These are phyloP conservation scores for Acestrorhynchus altus DNA, from an alignment of 2,797 vertebrate species.

Conservation along the genomic window DNA sequence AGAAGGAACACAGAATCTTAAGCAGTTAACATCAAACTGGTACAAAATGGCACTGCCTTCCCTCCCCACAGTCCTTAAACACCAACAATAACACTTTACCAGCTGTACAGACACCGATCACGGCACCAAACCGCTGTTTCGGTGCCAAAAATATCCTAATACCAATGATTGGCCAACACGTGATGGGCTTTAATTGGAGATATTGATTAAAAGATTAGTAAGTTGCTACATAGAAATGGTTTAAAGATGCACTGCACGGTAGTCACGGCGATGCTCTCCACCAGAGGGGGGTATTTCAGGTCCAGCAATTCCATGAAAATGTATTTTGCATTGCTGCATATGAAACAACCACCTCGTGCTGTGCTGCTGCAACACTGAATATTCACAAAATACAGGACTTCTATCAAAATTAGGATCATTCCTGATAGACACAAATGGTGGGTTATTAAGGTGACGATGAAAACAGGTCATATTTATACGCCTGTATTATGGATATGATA, in stretches of 20 bases:
- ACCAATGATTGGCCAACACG: background rate
- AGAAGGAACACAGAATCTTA: slow-evolving; percentile 44
- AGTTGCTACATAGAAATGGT: background rate
- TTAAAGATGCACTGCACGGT: background rate
- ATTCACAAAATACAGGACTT: no score
- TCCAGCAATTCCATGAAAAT: no score
- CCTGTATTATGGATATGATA: background rate
- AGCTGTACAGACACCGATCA: slow-evolving; percentile 2
- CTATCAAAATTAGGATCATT: background rate
- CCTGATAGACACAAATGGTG: background rate
- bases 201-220: background rate
- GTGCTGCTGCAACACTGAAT: no score
- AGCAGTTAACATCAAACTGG: slow-evolving; percentile 50
- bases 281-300: no score
- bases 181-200: background rate
- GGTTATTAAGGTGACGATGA: background rate
- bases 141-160: background rate
- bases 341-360: no score
- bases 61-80: background rate
- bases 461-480: no score
- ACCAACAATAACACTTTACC: slow-evolving; percentile 16
- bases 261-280: slow-evolving; percentile 8
- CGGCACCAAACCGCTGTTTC: background rate
- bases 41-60: slow-evolving; percentile 50
- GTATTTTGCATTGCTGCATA: no score